Base-by-base conservation (phyloP, 2,113 vertebrate species). In the Sceloporus tristichus region DNA sequence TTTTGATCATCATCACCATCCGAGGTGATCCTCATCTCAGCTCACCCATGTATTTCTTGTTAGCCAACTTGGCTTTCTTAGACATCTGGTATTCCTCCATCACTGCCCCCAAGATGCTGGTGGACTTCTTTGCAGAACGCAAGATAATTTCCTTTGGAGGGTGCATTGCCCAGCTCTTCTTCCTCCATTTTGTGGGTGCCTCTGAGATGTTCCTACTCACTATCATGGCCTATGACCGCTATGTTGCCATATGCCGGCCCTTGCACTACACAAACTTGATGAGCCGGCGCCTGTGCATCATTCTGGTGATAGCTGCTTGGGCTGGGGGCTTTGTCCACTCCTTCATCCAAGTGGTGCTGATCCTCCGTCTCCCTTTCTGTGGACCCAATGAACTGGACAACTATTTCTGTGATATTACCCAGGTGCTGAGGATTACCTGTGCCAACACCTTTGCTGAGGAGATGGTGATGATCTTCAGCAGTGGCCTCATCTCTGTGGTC, bases 221-320 rank as follows among this genome's bases (percentile, higher is more conserved):
- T 0, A 93, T 96, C 71, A 97, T 97, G 97, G 97, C 97, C 8
- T 97, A 95, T 40, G 97, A 97, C 62, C 93, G 94, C 48, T 97
- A 96, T 0, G 87, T 96, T 40, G 96, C 96, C 11, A 95, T 97
- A 38, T 97, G 97, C 91, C 86, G 92, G 62, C 97, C 97, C 0
- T 95, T 97, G 62, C 95, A 89, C 70, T 97, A 97, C 83, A 81
- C 88, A 0, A 83, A 91, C 21, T 86, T 97, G 87, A 97, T 97
- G 97, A 97, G 94, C 25, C 87, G 59, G 2, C 59, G 7, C 5
- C 75, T 95, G 25, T 95, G 94, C 54, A 74, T 91, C 78, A 34
- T 95, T 13, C 89, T 97, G 38, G 79, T 96, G 25, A 75, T 90
- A 27, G 75, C 92, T 14, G 95, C 96, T 19, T 97, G 96, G 97